These are phyloP conservation scores for Manis crassicaudata DNA, from an alignment of 2,797 vertebrate species.

Conservation along the genomic window DNA sequence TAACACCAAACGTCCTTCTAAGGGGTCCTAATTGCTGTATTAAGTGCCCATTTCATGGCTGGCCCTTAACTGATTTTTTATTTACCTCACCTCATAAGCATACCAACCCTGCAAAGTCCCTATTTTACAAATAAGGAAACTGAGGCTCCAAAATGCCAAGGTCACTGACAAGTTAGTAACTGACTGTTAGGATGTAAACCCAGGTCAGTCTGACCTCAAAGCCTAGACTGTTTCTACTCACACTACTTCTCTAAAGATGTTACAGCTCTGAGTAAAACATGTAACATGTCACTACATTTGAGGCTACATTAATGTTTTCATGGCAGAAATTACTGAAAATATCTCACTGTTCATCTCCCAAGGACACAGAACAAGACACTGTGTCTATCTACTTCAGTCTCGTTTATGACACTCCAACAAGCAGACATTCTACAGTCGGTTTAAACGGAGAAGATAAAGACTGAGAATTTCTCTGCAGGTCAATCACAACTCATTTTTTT, in stretches of 20 bases:
- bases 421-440: neutral
- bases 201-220: neutral
- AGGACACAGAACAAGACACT: neutral
- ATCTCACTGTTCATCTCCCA: neutral
- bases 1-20: constrained; percentile 1
- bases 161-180: neutral
- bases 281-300: neutral
- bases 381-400: neutral
- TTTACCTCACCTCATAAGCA: neutral
- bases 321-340: neutral
- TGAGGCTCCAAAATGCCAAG: neutral
- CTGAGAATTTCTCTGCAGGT: neutral
- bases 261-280: neutral
- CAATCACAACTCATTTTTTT: neutral
- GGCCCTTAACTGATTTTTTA: too few species aligned
- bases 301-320: constrained; percentile 18
- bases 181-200: neutral
- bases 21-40: neutral
- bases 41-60: neutral
- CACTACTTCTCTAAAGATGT: neutral
- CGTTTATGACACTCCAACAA: neutral
- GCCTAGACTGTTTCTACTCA: neutral
- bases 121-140: neutral
- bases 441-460: constrained; percentile 31
- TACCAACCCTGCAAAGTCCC: neutral